A percentile compares a stretch with the other conserved stretches of the same genome.
phyloP scores from a whole-genome alignment of 2,113 vertebrate species.

The Pogona vitticeps region DNA sequence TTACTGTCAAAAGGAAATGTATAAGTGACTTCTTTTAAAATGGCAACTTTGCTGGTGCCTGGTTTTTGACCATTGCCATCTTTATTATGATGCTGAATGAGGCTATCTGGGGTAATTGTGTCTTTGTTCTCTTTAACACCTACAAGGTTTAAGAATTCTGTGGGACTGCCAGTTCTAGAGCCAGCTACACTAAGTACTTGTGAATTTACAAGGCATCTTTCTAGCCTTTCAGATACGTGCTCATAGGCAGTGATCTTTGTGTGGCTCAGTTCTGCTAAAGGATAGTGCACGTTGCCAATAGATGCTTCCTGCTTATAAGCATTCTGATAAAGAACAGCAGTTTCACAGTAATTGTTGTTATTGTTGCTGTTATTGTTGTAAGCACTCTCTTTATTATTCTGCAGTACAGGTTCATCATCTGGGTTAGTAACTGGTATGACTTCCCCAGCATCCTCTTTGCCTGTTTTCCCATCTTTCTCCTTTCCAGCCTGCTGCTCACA shows the following conservation, averaged over 20 bases:
- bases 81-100: slow-evolving; percentile 45
- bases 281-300: slow-evolving; percentile 37
- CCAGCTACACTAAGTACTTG: slow-evolving; percentile 55
- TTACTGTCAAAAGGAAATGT: slow-evolving; percentile 32
- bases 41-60: neutral
- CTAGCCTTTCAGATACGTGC: slow-evolving; percentile 48
- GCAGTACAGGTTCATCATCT: slow-evolving; percentile 60
- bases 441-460: slow-evolving; percentile 48
- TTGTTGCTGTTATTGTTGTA: slow-evolving; percentile 83
- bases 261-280: slow-evolving; percentile 44
- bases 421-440: slow-evolving; percentile 72
- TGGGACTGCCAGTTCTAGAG: slow-evolving; percentile 54
- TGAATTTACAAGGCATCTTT: slow-evolving; percentile 56
- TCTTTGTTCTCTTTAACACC: slow-evolving; percentile 30
- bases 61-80: slow-evolving; percentile 41
- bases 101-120: slow-evolving; percentile 50
- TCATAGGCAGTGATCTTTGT: slow-evolving; percentile 31
- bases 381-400: slow-evolving; percentile 53
- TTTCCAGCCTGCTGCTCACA: slow-evolving; percentile 52
- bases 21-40: slow-evolving; percentile 46
- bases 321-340: slow-evolving; percentile 42
- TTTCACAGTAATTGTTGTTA: slow-evolving; percentile 80
- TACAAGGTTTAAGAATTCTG: slow-evolving; percentile 34
- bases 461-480: slow-evolving; percentile 55
- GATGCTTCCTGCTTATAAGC: slow-evolving; percentile 52